Percentiles rank a stretch among this genome's conserved stretches.
Conservation (phyloP, 1,140 invertebrate species). For the Ooceraea biroi region DNA sequence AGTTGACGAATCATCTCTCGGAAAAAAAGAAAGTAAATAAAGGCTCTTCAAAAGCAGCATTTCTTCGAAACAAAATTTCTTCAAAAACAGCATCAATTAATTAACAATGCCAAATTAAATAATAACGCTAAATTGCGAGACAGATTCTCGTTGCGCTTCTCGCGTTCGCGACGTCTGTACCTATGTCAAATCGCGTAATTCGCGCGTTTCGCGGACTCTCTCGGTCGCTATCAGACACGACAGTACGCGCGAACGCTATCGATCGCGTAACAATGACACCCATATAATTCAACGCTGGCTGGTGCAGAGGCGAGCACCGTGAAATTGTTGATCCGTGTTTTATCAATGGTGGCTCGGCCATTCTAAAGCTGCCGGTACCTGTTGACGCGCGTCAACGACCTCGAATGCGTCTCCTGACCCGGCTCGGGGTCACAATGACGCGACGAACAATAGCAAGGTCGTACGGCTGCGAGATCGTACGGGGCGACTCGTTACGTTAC, state of each 20-base stretch:
- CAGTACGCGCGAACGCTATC: conserved; percentile 15
- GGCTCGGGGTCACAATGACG: conserved; percentile 40
- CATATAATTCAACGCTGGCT: conserved; percentile 15
- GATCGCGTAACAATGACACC: conserved; percentile 36
- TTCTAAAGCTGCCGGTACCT: conserved; percentile 28
- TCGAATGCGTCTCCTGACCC: background rate
- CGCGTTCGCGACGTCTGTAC: too few relatives aligned
- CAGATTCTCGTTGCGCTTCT: too few relatives aligned
- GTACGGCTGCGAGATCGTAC: too few relatives aligned
- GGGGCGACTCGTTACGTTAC: conserved; percentile 58
- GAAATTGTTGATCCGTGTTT: conserved; percentile 31
- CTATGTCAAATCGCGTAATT: too few relatives aligned
- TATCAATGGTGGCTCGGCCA: conserved; percentile 37
- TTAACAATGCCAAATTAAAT: too few relatives aligned
- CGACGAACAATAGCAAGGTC: conserved; percentile 79
- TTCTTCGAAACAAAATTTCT: too few relatives aligned
- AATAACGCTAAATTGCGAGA: too few relatives aligned
- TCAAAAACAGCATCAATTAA: too few relatives aligned
- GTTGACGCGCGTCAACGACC: conserved; percentile 4
- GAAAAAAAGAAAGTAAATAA: too few relatives aligned
- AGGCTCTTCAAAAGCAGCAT: too few relatives aligned
- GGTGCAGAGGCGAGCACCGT: background rate
- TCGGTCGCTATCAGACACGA: background rate
- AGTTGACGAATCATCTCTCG: too few relatives aligned
- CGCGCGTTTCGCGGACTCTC: background rate